These are phyloP conservation scores for Catostylus mosaicus DNA, from an alignment of 30 jellyfish, hydroid and myxozoan genomes.

Conservation along the genomic window DNA sequence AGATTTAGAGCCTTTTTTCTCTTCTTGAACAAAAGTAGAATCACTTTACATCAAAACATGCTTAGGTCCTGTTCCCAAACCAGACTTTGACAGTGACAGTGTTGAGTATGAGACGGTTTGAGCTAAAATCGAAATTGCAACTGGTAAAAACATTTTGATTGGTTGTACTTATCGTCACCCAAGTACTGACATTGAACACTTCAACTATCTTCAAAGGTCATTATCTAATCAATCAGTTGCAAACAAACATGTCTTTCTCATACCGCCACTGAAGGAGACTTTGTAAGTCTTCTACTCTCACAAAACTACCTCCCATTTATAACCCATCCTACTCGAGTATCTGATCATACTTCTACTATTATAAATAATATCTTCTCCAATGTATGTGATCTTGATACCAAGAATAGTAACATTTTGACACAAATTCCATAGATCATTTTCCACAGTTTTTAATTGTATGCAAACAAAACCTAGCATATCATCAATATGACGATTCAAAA, in stretches of 20 bases:
- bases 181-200: not conserved
- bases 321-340: not conserved
- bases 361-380: slow-evolving; percentile 21
- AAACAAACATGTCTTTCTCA: not conserved
- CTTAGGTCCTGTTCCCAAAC: not conserved
- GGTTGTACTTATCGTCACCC: not conserved
- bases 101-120: not conserved
- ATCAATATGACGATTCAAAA: slow-evolving; percentile 27
- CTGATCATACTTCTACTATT: slow-evolving; percentile 17
- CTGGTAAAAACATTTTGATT: not conserved
- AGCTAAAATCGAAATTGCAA: not conserved
- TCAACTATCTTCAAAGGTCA: not conserved
- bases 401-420: not conserved
- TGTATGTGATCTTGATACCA: not conserved
- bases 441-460: not conserved
- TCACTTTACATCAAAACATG: not conserved
- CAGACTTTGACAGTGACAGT: not conserved
- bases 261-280: not conserved
- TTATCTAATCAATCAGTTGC: not conserved
- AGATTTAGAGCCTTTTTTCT: too few species aligned
- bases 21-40: too few species aligned
- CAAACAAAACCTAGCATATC: not conserved
- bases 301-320: slow-evolving; percentile 21
- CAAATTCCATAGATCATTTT: not conserved
- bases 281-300: slow-evolving; percentile 30